These are phyloP conservation scores for Aeoliscus strigatus DNA, from an alignment of 2,797 vertebrate genomes.

Conservation along the genomic window DNA sequence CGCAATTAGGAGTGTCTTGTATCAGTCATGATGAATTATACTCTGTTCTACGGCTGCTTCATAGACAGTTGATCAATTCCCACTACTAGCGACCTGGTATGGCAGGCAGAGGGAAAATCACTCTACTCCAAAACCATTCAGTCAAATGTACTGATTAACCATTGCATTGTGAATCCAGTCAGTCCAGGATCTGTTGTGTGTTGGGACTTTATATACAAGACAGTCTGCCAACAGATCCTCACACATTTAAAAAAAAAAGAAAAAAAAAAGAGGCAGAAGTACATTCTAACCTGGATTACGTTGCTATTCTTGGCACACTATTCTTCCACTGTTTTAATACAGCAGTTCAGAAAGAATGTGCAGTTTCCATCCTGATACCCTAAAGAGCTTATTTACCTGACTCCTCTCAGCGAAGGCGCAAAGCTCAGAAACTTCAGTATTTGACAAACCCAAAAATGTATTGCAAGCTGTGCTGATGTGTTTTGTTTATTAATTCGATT, in stretches of 20 bases:
- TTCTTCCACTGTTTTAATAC: constrained; percentile 10
- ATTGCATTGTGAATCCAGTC: constrained; percentile 58
- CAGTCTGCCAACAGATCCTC: constrained; percentile 1
- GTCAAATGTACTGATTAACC: constrained; percentile 70
- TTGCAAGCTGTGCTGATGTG: too few species aligned
- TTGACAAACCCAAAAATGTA: constrained; percentile 10
- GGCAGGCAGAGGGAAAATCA: constrained; percentile 53
- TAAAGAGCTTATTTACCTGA: constrained; percentile 19
- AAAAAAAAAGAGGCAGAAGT: constrained; percentile 20
- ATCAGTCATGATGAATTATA: constrained; percentile 71
- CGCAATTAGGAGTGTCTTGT: constrained; percentile 68
- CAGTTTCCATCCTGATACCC: constrained; percentile 3
- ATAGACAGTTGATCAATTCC: constrained; percentile 69
- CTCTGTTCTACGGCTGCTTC: constrained; percentile 57
- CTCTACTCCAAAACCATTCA: constrained; percentile 65
- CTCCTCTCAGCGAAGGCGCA: constrained; percentile 22
- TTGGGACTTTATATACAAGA: constrained; percentile 1
- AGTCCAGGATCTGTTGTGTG: constrained; percentile 38
- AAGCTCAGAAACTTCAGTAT: constrained; percentile 15
- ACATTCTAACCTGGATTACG: constrained; percentile 17
- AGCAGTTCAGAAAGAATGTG: constrained; percentile 8
- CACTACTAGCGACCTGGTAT: constrained; percentile 47
- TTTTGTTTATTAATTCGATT: too few species aligned
- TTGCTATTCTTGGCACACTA: constrained; percentile 5
- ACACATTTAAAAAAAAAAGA: too few species aligned